Evolutionary conservation across 1,140 invertebrate species (phyloP).

Genomic region (Archegozetes longisetosus): DNA sequence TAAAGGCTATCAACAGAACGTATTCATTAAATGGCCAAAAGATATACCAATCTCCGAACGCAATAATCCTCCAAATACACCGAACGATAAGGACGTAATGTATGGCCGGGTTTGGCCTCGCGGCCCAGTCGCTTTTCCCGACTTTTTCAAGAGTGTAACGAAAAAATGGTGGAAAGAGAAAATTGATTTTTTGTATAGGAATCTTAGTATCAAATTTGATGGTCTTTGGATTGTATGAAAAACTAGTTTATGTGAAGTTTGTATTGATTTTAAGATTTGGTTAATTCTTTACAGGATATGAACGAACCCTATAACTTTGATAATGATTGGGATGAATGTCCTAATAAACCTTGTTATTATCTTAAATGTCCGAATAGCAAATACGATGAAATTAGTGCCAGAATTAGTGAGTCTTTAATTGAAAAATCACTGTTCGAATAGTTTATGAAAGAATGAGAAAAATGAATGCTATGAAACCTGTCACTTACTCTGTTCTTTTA

Average conservation of each 20-base stretch:
- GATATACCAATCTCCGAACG: background rate
- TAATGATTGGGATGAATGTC: no score
- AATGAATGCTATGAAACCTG: no score
- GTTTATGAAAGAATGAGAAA: no score
- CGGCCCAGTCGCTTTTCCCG: no score
- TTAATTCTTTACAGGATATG: conserved; percentile 17
- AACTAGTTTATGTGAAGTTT: background rate
- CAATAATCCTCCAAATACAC: background rate
- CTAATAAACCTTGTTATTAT: no score
- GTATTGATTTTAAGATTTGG: background rate
- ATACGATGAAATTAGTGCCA: no score
- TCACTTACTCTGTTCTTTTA: no score
- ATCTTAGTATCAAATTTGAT: conserved; percentile 28
- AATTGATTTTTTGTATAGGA: conserved; percentile 27
- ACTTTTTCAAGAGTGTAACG: no score
- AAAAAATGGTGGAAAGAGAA: conserved; percentile 28
- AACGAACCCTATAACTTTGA: conserved; percentile 20
- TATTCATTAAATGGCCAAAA: conserved; percentile 8
- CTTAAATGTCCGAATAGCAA: no score
- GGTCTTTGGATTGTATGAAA: conserved; percentile 9
- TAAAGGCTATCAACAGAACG: conserved; percentile 19
- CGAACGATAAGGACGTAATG: background rate
- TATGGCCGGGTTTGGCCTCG: no score
- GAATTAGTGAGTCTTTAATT: no score
- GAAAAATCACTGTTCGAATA: conserved; percentile 21